Percentiles rank a stretch among this genome's conserved stretches.
Conservation (phyloP, 2,113 vertebrate species). For the Agelaius tricolor region DNA sequence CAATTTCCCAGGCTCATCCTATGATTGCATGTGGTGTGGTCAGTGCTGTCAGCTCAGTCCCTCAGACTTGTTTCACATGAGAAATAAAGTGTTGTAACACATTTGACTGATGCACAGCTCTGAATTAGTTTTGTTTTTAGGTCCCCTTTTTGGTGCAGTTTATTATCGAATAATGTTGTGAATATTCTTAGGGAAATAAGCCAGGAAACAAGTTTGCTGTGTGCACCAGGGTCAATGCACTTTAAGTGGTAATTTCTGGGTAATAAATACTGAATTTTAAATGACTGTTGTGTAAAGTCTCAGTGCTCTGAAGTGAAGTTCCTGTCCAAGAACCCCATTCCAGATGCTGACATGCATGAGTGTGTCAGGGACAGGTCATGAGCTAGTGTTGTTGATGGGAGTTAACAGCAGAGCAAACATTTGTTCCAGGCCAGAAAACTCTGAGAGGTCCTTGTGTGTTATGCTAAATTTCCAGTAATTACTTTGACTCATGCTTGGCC, state of each 20-base stretch:
- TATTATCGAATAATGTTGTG: neutral
- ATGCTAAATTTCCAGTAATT: neutral
- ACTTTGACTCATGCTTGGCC: neutral
- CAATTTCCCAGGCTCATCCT: neutral
- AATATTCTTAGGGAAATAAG: neutral
- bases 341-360: rapidly evolving
- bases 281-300: neutral
- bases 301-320: neutral
- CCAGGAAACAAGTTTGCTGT: neutral
- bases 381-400: neutral
- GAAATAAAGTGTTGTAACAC: neutral
- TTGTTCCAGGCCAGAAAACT: neutral
- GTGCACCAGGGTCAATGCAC: neutral
- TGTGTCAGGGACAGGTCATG: neutral
- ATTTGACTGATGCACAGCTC: neutral
- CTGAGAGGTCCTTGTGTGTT: rapidly evolving
- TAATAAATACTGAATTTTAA: neutral
- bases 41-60: neutral
- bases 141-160: neutral
- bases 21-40: neutral
- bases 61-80: neutral
- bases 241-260: neutral
- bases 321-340: neutral
- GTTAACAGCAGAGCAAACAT: neutral
- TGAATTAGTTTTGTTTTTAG: neutral